Percentiles rank a stretch among this genome's conserved stretches.
Conservation (phyloP, 2,797 vertebrate species). For the Phaenicophaeus curvirostris region DNA sequence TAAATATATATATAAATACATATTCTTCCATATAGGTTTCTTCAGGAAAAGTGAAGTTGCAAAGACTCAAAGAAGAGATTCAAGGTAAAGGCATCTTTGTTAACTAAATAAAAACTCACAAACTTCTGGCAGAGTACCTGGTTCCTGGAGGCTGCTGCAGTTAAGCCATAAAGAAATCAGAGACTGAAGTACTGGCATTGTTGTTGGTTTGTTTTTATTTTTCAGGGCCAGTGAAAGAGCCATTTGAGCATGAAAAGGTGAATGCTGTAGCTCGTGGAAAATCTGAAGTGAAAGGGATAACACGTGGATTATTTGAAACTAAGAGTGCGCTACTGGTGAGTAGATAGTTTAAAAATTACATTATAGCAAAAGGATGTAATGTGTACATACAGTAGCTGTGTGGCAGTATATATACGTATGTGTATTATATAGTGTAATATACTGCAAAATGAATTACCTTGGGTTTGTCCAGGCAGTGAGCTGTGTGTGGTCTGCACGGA, state of each 20-base stretch:
- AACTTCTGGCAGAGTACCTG: not conserved
- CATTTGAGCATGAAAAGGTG: conserved; percentile 23
- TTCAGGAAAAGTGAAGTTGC: conserved; percentile 86
- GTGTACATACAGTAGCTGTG: not conserved
- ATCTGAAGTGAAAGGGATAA: conserved; percentile 70
- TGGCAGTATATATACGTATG: fast-evolving
- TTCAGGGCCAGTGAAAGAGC: conserved; percentile 57
- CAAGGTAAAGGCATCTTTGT: conserved; percentile 72
- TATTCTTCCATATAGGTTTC: conserved; percentile 63
- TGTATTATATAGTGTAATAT: not conserved
- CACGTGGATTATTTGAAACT: conserved; percentile 81
- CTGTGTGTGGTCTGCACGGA: not conserved
- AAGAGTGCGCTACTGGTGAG: conserved; percentile 81
- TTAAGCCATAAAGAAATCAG: not conserved
- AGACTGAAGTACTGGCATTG: not conserved
- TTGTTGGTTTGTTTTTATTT: not conserved
- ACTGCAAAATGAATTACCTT: not conserved
- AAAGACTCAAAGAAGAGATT: conserved; percentile 82
- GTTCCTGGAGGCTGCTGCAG: not conserved
- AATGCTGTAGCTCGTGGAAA: conserved; percentile 54
- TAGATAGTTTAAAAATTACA: not conserved
- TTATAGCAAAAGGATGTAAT: not conserved
- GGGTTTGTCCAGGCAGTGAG: not conserved
- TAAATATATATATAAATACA: no score
- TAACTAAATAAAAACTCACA: not conserved